Evolutionary conservation across 2,797 vertebrate genomes (phyloP), one percentile per base, ranked within the genome.

Genomic region (Dendrocincla tyrannina): DNA sequence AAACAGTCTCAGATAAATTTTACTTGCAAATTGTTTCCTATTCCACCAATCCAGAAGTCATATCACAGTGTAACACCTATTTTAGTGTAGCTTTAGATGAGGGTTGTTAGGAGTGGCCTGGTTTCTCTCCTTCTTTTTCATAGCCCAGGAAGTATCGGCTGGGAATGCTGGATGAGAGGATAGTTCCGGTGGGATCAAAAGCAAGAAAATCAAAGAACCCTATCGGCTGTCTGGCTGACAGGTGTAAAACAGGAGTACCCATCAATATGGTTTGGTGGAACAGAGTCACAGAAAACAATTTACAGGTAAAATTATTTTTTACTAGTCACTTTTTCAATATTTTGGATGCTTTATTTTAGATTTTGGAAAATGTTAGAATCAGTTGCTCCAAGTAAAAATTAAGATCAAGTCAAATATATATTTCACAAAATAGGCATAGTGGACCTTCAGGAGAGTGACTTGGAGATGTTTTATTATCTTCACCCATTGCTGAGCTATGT

Each of bases 201-300:
- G 97, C 98, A 93, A 98, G 98, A 96, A 98, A 98, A 98, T 93
- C 98, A 98, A 98, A 98, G 98, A 98, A 98, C 95, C 97, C 98
- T 97, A 98, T 98, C 8, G 98, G 98, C 97, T 98, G 97, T 97
- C 97, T 98, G 97, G 97, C 98, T 97, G 98, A 98, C 98, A 98
- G 98, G 97, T 98, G 98, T 98, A 98, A 98, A 98, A 98, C 98
- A 97, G 98, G 98, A 98, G 97, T 98, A 91, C 98, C 98, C 96
- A 97, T 98, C 98, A 98, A 97, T 98, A 98, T 98, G 98, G 97
- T 98, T 98, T 98, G 98, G 98, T 98, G 98, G 98, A 98, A 98
- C 98, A 98, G 98, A 98, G 97, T 98, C 98, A 98, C 98, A 97
- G 98, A 98, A 98, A 98, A 98, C 98, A 98, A 98, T 98, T 97